These are phyloP conservation scores for Apteryx mantelli DNA, from an alignment of 2,113 vertebrate species.

Conservation along the genomic window DNA sequence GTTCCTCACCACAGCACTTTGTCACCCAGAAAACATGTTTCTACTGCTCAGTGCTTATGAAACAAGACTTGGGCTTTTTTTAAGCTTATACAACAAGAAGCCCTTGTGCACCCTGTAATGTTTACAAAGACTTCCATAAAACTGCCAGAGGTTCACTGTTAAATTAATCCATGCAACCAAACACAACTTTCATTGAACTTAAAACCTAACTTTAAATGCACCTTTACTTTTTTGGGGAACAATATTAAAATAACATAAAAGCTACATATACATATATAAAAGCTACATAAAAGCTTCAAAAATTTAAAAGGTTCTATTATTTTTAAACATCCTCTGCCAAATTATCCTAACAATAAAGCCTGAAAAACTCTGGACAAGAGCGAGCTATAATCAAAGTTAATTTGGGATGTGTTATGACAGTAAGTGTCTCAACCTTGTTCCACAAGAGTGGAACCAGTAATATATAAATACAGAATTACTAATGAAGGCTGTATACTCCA, in stretches of 20 bases:
- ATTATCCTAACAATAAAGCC: not conserved
- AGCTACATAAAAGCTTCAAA: not conserved
- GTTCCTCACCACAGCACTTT: fast-evolving
- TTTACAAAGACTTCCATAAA: not conserved
- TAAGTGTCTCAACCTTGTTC: not conserved
- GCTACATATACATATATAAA: not conserved
- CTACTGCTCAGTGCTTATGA: not conserved
- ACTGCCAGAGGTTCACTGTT: not conserved
- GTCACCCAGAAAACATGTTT: not conserved
- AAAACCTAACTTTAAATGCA: not conserved
- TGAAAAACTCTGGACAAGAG: not conserved
- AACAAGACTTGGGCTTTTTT: not conserved
- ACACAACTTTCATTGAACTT: not conserved
- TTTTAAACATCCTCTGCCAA: not conserved
- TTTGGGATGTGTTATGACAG: not conserved
- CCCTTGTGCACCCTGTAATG: not conserved
- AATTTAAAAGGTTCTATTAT: not conserved
- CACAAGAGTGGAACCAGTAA: not conserved
- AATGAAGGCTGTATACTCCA: not conserved
- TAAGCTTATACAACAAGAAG: not conserved
- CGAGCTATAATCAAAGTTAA: not conserved
- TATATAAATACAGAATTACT: not conserved
- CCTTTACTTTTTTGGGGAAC: not conserved
- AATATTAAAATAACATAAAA: not conserved
- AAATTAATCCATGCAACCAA: not conserved